phyloP scores from a whole-genome alignment of 2,888 invertebrate species.

The Phoenoteleia sp. region DNA sequence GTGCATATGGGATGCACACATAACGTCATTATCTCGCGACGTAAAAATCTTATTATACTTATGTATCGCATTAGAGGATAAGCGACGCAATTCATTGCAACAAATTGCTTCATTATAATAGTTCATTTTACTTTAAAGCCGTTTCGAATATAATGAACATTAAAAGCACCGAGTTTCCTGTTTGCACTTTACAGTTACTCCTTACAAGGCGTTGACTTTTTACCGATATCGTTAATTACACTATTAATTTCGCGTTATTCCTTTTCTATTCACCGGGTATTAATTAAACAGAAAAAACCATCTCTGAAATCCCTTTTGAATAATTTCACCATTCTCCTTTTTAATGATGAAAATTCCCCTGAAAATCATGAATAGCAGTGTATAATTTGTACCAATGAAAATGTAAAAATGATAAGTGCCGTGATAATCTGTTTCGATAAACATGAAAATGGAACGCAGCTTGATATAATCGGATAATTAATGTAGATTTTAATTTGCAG shows the following conservation, averaged over 20 bases:
- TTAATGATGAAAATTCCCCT: conserved; percentile 9
- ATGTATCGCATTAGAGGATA: conserved; percentile 54
- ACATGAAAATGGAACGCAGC: conserved; percentile 31
- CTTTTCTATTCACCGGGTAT: not conserved
- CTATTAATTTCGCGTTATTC: conserved; percentile 28
- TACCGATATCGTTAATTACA: conserved; percentile 52
- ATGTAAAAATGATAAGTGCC: conserved; percentile 49
- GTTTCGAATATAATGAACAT: conserved; percentile 57
- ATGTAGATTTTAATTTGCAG: conserved; percentile 84
- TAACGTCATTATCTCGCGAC: conserved; percentile 54
- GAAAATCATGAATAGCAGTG: not conserved
- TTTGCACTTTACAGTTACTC: conserved; percentile 49
- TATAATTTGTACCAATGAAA: conserved; percentile 54
- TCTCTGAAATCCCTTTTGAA: not conserved
- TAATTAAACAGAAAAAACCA: not conserved
- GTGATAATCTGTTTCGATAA: no score
- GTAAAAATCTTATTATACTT: conserved; percentile 57
- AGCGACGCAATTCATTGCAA: conserved; percentile 64
- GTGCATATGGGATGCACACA: conserved; percentile 51
- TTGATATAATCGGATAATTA: conserved; percentile 52
- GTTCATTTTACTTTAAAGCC: conserved; percentile 56
- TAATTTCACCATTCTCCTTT: not conserved
- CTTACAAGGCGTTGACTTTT: conserved; percentile 48
- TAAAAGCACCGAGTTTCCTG: conserved; percentile 54
- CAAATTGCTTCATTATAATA: conserved; percentile 68